Evolutionary conservation across 2,888 invertebrate species (phyloP), one percentile per base, ranked within the genome.

Genomic region (Dryocosmus kuriphilus): DNA sequence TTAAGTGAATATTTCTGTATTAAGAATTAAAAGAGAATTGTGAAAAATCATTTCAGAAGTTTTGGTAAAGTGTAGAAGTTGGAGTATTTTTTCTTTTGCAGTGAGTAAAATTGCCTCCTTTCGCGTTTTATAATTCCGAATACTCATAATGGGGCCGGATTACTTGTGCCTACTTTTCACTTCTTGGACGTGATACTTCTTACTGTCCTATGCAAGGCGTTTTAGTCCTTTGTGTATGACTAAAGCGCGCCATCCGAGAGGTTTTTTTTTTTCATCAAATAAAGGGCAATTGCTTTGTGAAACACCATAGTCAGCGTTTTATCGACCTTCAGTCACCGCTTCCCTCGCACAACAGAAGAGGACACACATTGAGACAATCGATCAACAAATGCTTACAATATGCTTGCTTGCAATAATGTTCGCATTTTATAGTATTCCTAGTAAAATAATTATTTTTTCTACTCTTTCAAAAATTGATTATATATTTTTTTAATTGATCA

Each of bases 291-390:
- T 71, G 81, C 63, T 77, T 81, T 83, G 80, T 84, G 81, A 82
- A 85, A 85, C 84, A 83, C 84, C 85, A 82, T 85, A 84, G 80
- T 85, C 84, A 84, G 84, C 84, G 81, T 82, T 85, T 84, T 79
- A 83, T 78, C 85, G 81, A 85, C 82, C 83, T 75, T 27, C 60
- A 71, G n/a, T 71, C 71, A 71, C 9, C 30, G 46, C 27, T 19
- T 71, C 27, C 30, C 30, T n/a, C 27, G 9, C 51, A 51, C 46
- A 27, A 41, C 22, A 46, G 19, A 30, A 71, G 46, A 51, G 16
- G 14, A 71, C 51, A 51, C n/a, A n/a, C n/a, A 30, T 51, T n/a
- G 46, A 71, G 67, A 67, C 67, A 67, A 67, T 67, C 51, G 51
- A 51, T 71, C 51, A 71, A 71, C 11, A 51, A 16, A 51, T 24